Conservation (phyloP, 2,113 vertebrate species). For the Ahaetulla prasina region DNA sequence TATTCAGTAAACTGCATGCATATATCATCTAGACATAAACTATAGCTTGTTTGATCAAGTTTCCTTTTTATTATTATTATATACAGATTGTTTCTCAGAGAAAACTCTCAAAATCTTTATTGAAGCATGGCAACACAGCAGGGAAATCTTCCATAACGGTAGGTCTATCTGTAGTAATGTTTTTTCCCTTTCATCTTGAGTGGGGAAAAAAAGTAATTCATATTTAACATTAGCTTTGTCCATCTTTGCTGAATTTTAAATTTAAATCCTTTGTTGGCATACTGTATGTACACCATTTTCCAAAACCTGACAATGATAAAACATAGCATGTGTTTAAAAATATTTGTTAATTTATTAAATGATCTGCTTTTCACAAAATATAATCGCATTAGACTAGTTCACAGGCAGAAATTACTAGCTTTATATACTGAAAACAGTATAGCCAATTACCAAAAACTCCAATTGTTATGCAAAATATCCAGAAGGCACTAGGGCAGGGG, state of each 20-base stretch:
- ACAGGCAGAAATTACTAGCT: background rate
- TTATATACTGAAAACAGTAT: background rate
- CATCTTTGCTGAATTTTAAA: background rate
- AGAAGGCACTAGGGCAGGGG: background rate
- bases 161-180: slow-evolving; percentile 48
- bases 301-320: background rate
- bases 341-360: background rate
- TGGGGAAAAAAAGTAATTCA: slow-evolving; percentile 15
- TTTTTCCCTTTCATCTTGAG: slow-evolving; percentile 13
- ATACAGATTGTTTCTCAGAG: slow-evolving; percentile 93
- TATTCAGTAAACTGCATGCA: slow-evolving; percentile 2
- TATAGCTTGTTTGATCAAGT: background rate
- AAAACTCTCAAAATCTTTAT: slow-evolving; percentile 90
- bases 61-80: slow-evolving; percentile 45
- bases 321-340: background rate
- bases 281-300: background rate
- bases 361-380: background rate
- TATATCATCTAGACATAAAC: background rate
- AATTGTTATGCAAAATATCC: background rate
- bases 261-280: background rate
- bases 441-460: background rate
- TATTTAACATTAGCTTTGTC: background rate
- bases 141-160: slow-evolving; percentile 94
- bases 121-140: slow-evolving; percentile 90
- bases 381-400: background rate